Evolutionary conservation across 2,113 vertebrate genomes (phyloP).

Genomic region (Heterotis niloticus): DNA sequence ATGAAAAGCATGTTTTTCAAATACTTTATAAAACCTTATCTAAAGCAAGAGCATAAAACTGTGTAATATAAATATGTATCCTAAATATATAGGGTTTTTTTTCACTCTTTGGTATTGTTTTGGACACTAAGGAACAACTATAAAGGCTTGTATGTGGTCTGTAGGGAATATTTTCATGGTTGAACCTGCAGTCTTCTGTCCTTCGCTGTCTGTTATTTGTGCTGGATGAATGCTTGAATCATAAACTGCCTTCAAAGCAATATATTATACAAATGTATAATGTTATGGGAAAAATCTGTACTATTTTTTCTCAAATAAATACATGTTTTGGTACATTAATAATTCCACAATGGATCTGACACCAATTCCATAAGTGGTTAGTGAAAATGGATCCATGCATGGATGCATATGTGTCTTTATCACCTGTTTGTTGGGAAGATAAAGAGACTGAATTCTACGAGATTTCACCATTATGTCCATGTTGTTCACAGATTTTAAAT

Average conservation of each 20-base stretch:
- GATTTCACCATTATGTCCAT: not conserved
- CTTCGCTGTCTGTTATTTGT: not conserved
- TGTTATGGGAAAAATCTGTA: not conserved
- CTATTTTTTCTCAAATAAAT: slow-evolving; percentile 23
- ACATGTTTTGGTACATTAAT: slow-evolving; percentile 7
- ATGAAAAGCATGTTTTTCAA: too few relatives aligned
- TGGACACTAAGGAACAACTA: too few relatives aligned
- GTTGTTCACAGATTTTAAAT: not conserved
- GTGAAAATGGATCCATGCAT: too few relatives aligned
- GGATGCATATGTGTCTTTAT: too few relatives aligned
- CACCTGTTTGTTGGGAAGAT: too few relatives aligned
- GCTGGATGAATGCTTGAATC: not conserved
- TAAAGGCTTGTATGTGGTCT: not conserved
- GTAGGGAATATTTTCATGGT: not conserved
- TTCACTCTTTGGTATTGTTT: too few relatives aligned
- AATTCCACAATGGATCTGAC: too few relatives aligned
- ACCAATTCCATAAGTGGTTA: too few relatives aligned
- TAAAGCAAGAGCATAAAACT: not conserved
- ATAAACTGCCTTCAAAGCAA: slow-evolving; percentile 32
- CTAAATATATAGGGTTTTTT: too few relatives aligned
- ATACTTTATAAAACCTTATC: slow-evolving; percentile 5
- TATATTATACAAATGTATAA: slow-evolving; percentile 14
- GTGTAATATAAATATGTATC: slow-evolving; percentile 54
- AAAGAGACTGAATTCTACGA: not conserved
- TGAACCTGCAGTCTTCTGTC: not conserved